A percentile compares a stretch with the other conserved stretches of the same genome.
Conservation (phyloP, 2,888 invertebrate species). For the Nowickia ferox region DNA sequence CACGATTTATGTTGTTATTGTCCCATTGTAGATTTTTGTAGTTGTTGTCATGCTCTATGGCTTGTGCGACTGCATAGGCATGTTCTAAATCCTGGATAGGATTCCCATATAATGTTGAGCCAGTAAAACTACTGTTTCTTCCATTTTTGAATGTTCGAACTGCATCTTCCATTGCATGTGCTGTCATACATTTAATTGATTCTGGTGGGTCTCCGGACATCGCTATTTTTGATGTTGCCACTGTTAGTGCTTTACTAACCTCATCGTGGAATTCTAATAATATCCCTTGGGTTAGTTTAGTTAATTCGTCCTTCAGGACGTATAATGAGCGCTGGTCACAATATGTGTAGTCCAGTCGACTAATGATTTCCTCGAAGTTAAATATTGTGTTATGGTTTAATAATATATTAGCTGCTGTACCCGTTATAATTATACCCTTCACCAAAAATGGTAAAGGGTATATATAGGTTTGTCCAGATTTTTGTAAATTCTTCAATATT, state of each 20-base stretch:
- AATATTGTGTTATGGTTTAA: neutral
- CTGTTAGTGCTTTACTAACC: neutral
- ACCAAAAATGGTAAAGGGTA: no score
- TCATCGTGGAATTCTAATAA: conserved; percentile 8
- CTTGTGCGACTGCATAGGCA: conserved; percentile 12
- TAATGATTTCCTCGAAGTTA: neutral
- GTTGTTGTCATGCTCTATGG: conserved; percentile 24
- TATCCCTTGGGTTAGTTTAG: neutral
- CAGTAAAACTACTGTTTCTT: neutral
- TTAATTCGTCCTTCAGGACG: neutral
- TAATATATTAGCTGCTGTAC: conserved; percentile 5
- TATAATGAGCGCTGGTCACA: neutral
- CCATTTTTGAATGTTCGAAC: no score
- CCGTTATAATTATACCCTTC: no score
- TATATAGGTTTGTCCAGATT: no score
- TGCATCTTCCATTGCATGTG: neutral
- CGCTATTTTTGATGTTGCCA: neutral
- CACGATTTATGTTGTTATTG: neutral
- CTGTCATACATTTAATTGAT: conserved; percentile 5
- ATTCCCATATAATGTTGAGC: conserved; percentile 5
- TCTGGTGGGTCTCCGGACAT: conserved; percentile 23
- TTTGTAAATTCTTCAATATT: no score
- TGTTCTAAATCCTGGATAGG: conserved; percentile 17
- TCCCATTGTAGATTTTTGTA: conserved; percentile 3
- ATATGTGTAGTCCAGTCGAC: conserved; percentile 12